phyloP scores from a whole-genome alignment of 2,888 invertebrate species.

The Lochmaea crataegi region DNA sequence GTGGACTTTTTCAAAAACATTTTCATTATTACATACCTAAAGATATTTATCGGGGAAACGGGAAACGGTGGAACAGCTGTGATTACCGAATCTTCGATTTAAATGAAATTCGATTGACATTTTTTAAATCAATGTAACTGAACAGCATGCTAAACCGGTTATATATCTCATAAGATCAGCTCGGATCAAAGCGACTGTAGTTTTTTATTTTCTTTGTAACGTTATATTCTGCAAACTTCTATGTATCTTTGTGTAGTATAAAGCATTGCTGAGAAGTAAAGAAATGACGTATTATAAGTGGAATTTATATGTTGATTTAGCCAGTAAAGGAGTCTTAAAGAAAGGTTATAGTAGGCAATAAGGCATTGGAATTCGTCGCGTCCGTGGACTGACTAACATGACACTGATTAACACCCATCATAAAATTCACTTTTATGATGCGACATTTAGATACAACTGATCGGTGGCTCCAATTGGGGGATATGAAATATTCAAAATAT shows the following conservation, averaged over 20 bases:
- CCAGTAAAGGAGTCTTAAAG: slow-evolving; percentile 5
- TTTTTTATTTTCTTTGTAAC: not conserved
- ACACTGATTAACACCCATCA: slow-evolving; percentile 37
- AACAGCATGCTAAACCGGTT: not conserved
- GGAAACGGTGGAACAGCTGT: no score
- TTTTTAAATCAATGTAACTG: no score
- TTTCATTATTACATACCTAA: no score
- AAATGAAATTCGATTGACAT: no score
- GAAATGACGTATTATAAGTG: slow-evolving; percentile 7
- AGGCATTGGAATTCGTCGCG: slow-evolving; percentile 34
- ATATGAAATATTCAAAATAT: slow-evolving; percentile 13
- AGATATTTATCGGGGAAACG: no score
- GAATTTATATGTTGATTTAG: slow-evolving; percentile 18
- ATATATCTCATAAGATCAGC: not conserved
- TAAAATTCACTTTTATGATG: slow-evolving; percentile 31
- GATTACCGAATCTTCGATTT: no score
- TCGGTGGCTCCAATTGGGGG: slow-evolving; percentile 22
- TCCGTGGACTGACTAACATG: slow-evolving; percentile 35
- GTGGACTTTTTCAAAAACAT: no score
- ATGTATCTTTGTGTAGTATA: not conserved
- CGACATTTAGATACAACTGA: slow-evolving; percentile 23
- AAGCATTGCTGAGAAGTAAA: not conserved
- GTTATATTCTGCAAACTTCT: not conserved
- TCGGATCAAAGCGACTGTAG: not conserved
- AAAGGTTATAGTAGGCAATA: slow-evolving; percentile 33